Percentiles rank a stretch among this genome's conserved stretches.
These are phyloP conservation scores for Halesus radiatus DNA, from an alignment of 1,140 invertebrate species.

Conservation along the genomic window DNA sequence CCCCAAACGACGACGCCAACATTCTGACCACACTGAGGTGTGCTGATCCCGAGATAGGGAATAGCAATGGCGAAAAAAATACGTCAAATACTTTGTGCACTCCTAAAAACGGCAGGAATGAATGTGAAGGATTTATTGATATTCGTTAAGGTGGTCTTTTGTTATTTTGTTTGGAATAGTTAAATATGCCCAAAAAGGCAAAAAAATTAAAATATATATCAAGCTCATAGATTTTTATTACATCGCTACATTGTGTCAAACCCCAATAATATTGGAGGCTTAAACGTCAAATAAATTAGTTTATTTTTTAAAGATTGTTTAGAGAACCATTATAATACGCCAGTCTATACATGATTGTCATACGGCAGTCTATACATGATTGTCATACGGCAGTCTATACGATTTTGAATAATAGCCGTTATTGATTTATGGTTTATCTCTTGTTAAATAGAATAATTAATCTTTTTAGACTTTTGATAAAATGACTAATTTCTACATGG, in stretches of 20 bases:
- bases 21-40: conserved; percentile 43
- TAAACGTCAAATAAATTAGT: background rate
- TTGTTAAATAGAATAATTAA: too few species aligned
- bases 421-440: too few species aligned
- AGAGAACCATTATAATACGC: too few species aligned
- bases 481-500: too few species aligned
- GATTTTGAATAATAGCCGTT: too few species aligned
- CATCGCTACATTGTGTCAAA: background rate
- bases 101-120: conserved; percentile 31
- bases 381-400: too few species aligned
- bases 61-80: conserved; percentile 32
- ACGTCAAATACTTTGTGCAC: conserved; percentile 23
- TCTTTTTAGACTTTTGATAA: too few species aligned
- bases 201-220: background rate
- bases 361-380: too few species aligned
- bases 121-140: conserved; percentile 34
- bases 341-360: too few species aligned
- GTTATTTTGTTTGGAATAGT: conserved; percentile 23
- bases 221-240: conserved; percentile 8
- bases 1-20: conserved; percentile 42
- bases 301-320: background rate
- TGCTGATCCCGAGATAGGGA: conserved; percentile 21
- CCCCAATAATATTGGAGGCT: background rate
- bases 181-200: background rate
- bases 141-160: conserved; percentile 41